Evolutionary conservation across 2,113 vertebrate genomes (phyloP).

Genomic region (Donacobius atricapilla): DNA sequence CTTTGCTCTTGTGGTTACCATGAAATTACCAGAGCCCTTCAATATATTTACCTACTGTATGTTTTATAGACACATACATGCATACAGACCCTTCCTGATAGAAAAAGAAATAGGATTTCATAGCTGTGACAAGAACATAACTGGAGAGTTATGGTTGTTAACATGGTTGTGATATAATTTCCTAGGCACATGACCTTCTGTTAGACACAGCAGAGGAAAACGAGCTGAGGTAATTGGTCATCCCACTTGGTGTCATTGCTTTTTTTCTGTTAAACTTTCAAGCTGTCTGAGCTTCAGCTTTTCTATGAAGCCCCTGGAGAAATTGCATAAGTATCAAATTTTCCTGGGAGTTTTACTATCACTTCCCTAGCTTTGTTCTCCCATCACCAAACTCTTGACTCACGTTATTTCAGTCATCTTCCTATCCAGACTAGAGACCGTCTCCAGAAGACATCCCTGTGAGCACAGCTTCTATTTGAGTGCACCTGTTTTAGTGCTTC

Average conservation of each 20-base stretch:
- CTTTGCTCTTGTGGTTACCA: constrained; percentile 68
- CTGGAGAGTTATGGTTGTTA: not conserved
- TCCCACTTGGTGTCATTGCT: not conserved
- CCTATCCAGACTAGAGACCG: not conserved
- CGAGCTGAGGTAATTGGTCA: not conserved
- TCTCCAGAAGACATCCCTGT: not conserved
- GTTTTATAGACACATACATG: not conserved
- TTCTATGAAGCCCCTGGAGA: not conserved
- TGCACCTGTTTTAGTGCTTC: not conserved
- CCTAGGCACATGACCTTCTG: not conserved
- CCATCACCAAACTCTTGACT: not conserved
- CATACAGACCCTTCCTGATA: not conserved
- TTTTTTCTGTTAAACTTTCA: not conserved
- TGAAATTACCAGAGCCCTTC: constrained; percentile 66
- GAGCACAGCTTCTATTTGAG: not conserved
- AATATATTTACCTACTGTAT: constrained; percentile 55
- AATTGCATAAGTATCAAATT: not conserved
- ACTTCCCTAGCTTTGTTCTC: not conserved
- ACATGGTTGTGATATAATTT: not conserved
- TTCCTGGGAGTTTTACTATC: not conserved
- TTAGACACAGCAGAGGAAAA: not conserved
- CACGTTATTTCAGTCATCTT: not conserved
- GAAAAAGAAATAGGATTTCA: constrained; percentile 1
- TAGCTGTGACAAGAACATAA: constrained; percentile 1
- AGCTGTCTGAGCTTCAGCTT: not conserved